Evolutionary conservation across 1,140 invertebrate genomes (phyloP).

Genomic region (Aculops lycopersici): DNA sequence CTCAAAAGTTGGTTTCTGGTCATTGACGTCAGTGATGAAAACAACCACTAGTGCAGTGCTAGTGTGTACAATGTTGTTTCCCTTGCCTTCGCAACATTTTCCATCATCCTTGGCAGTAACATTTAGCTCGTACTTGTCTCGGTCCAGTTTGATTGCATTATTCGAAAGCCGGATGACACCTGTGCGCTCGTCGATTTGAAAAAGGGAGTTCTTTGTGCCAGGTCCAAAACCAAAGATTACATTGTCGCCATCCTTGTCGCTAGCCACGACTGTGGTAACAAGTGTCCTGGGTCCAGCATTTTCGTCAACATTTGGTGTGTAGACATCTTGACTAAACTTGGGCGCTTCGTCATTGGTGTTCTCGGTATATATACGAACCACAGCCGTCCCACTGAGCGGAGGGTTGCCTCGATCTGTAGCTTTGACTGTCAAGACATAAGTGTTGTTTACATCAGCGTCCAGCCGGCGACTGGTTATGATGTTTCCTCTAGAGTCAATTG

Average conservation of each 20-base stretch:
- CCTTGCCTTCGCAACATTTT: conserved; percentile 56
- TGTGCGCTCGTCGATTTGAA: conserved; percentile 75
- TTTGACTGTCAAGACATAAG: conserved; percentile 69
- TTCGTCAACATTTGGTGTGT: conserved; percentile 77
- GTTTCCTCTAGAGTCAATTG: conserved; percentile 55
- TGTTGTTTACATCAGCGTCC: conserved; percentile 76
- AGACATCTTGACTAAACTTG: conserved; percentile 78
- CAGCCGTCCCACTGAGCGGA: conserved; percentile 56
- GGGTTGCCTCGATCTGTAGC: conserved; percentile 74
- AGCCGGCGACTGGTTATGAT: conserved; percentile 70
- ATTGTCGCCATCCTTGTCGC: conserved; percentile 77
- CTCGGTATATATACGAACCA: conserved; percentile 67
- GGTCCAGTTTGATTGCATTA: conserved; percentile 42
- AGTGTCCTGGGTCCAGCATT: conserved; percentile 71
- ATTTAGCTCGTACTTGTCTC: conserved; percentile 55
- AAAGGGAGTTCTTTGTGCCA: conserved; percentile 53
- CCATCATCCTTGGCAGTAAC: conserved; percentile 77
- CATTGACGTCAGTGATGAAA: conserved; percentile 79
- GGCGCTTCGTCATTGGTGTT: conserved; percentile 86
- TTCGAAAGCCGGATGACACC: conserved; percentile 61
- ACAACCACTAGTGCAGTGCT: conserved; percentile 80
- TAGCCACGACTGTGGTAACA: conserved; percentile 70
- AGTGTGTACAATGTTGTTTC: conserved; percentile 48
- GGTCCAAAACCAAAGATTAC: conserved; percentile 70
- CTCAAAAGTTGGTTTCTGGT: conserved; percentile 73